Evolutionary conservation across 2,888 invertebrate genomes (phyloP).

Genomic region (Hymenopus coronatus): DNA sequence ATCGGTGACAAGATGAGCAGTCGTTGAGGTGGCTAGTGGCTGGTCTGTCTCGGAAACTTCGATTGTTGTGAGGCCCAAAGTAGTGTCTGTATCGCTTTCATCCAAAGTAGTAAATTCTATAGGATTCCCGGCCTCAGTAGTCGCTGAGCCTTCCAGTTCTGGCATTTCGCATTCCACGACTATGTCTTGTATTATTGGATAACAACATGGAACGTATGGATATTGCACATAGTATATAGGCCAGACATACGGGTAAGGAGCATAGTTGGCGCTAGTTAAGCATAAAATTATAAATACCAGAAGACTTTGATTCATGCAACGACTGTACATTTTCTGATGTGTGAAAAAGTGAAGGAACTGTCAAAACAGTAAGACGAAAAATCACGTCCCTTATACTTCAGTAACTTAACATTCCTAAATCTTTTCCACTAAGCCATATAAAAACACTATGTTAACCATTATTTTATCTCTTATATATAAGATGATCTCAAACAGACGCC

Average conservation of each 20-base stretch:
- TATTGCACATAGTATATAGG: neutral
- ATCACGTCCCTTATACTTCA: no score
- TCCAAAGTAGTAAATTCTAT: neutral
- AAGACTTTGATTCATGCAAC: neutral
- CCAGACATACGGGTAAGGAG: neutral
- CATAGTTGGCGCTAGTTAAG: neutral
- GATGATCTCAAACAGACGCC: neutral
- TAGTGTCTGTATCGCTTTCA: no score
- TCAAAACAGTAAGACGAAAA: no score
- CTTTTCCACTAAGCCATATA: no score
- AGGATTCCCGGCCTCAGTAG: neutral
- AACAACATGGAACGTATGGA: neutral
- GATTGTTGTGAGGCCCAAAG: no score
- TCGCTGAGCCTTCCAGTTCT: neutral
- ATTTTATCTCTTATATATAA: no score
- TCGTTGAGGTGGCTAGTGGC: no score
- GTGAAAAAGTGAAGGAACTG: no score
- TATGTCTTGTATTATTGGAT: neutral
- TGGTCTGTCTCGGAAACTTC: no score
- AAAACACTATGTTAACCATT: no score
- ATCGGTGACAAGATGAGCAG: no score
- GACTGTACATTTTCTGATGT: neutral
- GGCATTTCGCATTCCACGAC: neutral
- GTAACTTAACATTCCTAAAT: no score
- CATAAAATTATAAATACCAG: neutral